A percentile compares a stretch with the other conserved stretches of the same genome.
These are phyloP conservation scores for Brachionus angularis DNA, from an alignment of 1,140 invertebrate genomes.

Conservation along the genomic window DNA sequence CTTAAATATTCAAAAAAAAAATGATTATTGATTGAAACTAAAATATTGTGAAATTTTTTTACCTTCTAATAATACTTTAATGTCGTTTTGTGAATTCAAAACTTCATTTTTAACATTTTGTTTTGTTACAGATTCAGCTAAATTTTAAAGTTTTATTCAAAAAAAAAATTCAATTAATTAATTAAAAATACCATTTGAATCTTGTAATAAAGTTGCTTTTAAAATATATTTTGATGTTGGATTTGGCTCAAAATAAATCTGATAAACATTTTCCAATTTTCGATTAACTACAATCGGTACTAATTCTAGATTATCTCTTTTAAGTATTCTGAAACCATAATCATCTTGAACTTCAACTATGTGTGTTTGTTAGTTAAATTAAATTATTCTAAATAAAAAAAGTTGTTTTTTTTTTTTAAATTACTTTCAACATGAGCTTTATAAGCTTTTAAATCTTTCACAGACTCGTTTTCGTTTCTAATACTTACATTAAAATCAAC, in stretches of 20 bases:
- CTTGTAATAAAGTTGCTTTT: no score
- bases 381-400: no score
- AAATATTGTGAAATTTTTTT: no score
- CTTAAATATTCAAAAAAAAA: no score
- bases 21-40: no score
- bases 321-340: conserved; percentile 4
- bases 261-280: conserved; percentile 8
- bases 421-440: conserved; percentile 7
- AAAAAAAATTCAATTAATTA: no score
- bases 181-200: conserved; percentile 28
- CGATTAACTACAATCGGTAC: conserved; percentile 15
- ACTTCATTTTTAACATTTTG: background rate
- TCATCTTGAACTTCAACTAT: no score
- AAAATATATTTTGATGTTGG: conserved; percentile 13
- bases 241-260: conserved; percentile 25
- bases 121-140: background rate
- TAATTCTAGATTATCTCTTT: conserved; percentile 23
- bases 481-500: conserved; percentile 37
- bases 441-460: background rate
- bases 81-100: no score
- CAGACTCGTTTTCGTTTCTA: background rate
- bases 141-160: background rate
- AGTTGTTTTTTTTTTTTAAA: no score
- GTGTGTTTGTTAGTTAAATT: no score
- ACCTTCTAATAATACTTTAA: no score